phyloP scores from a whole-genome alignment of 64 coral and sea anemone species.

The Exaiptasia diaphana region DNA sequence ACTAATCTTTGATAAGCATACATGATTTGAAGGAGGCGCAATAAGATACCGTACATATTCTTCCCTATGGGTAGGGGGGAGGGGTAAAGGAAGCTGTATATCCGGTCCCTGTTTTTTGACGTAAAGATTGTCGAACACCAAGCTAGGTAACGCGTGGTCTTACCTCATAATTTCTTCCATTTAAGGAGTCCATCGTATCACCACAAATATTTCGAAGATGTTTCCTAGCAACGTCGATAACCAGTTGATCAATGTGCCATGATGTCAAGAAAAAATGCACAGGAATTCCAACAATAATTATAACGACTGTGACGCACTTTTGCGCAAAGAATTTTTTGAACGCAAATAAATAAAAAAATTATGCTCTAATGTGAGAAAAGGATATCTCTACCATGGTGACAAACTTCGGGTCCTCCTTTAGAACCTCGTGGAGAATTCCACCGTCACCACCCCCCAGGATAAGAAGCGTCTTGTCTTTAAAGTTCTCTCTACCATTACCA shows the following conservation, averaged over 20 bases:
- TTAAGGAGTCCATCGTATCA: constrained; percentile 48
- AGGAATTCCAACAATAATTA: too few relatives aligned
- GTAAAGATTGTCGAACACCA: background rate
- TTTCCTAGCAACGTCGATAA: constrained; percentile 46
- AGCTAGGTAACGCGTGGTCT: background rate
- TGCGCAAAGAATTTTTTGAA: too few relatives aligned
- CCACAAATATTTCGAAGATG: constrained; percentile 52
- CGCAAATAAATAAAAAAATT: background rate
- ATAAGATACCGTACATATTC: background rate
- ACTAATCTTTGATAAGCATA: too few relatives aligned
- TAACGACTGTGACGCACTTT: too few relatives aligned
- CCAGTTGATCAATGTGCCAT: constrained; percentile 49
- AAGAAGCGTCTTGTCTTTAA: constrained; percentile 57
- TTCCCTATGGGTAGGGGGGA: background rate
- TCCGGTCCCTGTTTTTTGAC: background rate
- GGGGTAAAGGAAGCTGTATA: background rate
- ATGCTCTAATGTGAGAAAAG: too few relatives aligned
- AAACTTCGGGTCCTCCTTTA: constrained; percentile 64
- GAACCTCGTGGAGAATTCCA: constrained; percentile 60
- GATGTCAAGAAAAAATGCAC: constrained; percentile 48
- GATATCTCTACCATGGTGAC: constrained; percentile 84
- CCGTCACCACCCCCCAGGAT: constrained; percentile 76
- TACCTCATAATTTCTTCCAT: constrained; percentile 54
- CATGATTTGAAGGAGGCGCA: too few relatives aligned
- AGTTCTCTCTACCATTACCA: constrained; percentile 63